These are phyloP conservation scores for Paracentrotus lividus DNA, from an alignment of 53 echinoderm and acorn worm genomes.

Conservation along the genomic window DNA sequence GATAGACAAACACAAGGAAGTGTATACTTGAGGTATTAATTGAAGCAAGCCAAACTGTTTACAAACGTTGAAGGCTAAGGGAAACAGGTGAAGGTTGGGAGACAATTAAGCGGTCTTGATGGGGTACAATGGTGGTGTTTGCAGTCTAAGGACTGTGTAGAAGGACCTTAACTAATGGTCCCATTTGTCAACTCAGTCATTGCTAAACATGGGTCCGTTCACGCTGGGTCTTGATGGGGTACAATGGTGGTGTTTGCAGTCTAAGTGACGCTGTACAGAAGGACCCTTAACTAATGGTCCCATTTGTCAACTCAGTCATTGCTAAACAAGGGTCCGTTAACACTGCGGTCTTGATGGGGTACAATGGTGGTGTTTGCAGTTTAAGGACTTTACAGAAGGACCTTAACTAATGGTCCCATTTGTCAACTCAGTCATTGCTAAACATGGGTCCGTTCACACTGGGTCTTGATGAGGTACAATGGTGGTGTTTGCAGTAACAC, in stretches of 20 bases:
- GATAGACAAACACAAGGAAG: slow-evolving; percentile 30
- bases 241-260: too few relatives aligned
- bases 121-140: slow-evolving; percentile 32
- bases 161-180: slow-evolving; percentile 53
- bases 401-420: slow-evolving; percentile 58
- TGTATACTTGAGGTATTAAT: slow-evolving; percentile 31
- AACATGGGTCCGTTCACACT: background rate
- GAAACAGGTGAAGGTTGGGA: slow-evolving; percentile 37
- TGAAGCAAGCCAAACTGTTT: slow-evolving; percentile 63
- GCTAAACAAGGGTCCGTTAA: background rate
- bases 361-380: slow-evolving; percentile 42
- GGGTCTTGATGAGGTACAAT: too few relatives aligned
- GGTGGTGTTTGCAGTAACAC: too few relatives aligned
- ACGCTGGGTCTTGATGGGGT: too few relatives aligned
- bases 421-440: slow-evolving; percentile 36
- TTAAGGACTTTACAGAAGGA: slow-evolving; percentile 15
- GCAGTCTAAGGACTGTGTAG: slow-evolving; percentile 5
- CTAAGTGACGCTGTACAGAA: slow-evolving; percentile 13
- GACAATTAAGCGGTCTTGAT: slow-evolving; percentile 40
- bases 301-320: slow-evolving; percentile 48
- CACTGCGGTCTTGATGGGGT: slow-evolving; percentile 22
- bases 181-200: slow-evolving; percentile 43
- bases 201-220: background rate
- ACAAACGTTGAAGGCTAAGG: slow-evolving; percentile 45
- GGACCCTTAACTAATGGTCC: slow-evolving; percentile 50